Evolutionary conservation across 1,140 invertebrate genomes (phyloP), one percentile per base, ranked within the genome.

Genomic region (Ruditapes philippinarum): DNA sequence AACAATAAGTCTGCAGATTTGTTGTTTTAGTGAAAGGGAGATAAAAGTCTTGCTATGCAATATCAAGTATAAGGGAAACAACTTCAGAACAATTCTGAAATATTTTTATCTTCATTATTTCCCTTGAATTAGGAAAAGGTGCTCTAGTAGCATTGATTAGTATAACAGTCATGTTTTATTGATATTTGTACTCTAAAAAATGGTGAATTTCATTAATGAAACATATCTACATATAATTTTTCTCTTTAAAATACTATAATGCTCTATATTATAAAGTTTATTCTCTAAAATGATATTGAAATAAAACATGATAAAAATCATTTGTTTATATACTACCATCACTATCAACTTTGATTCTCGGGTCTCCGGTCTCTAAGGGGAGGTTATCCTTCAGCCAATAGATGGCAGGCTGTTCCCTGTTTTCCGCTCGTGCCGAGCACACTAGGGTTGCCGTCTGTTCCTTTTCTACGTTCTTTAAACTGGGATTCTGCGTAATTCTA

Each of bases 301-400:
- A n/a, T n/a, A n/a, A n/a, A n/a, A n/a, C n/a, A n/a, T n/a, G n/a
- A n/a, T n/a, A n/a, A n/a, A n/a, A n/a, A n/a, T n/a, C 42, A 45
- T 45, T 45, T 14, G 5, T 45, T 5, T 45, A 7, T 45, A 45
- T 45, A 45, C 42, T 97, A 96, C 97, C 97, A 93, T 97, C 97
- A 89, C 98, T 97, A 73, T 98, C 96, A 45, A 99, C 97, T 36
- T 97, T 97, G 96, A 99, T 98, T 93, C 98, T 96, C 0, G 97
- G 97, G 83, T 97, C 97, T 11, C 91, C 91, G 73, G 98, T 97
- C 95, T 99, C 98, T 82, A 99, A 97, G 74, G 98, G 99, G 92
- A 99, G 96, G 94, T 97, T 97, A 96, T 99, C 98, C 94, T 98
- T 98, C 79, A 99, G 97, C 99, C 99, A 99, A 93, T 97, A 97